Evolutionary conservation across 2,113 vertebrate species (phyloP).

Genomic region (Brachypodius melanocephalos): DNA sequence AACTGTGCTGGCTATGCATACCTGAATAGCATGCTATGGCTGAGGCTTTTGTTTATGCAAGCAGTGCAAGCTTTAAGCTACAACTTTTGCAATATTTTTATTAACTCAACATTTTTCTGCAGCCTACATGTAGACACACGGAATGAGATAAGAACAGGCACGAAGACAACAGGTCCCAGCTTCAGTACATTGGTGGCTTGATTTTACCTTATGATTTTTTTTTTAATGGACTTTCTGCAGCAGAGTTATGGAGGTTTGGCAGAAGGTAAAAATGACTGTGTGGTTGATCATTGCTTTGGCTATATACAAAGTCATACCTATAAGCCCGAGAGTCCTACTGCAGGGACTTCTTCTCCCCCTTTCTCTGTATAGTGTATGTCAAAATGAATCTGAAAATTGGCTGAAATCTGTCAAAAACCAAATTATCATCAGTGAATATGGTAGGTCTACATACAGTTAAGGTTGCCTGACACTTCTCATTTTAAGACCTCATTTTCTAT

Average conservation of each 20-base stretch:
- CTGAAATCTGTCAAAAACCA: constrained; percentile 27
- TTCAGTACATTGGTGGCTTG: not conserved
- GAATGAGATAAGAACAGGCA: not conserved
- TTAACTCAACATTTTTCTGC: not conserved
- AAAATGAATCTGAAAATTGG: constrained; percentile 39
- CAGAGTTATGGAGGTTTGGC: not conserved
- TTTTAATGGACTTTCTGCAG: not conserved
- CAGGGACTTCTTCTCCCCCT: not conserved
- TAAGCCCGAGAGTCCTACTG: not conserved
- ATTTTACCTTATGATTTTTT: not conserved
- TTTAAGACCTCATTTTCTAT: constrained; percentile 43
- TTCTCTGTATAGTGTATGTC: not conserved
- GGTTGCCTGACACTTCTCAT: constrained; percentile 43
- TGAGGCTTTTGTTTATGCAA: not conserved
- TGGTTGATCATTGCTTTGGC: not conserved
- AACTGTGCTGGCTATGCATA: not conserved
- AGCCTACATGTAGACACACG: not conserved
- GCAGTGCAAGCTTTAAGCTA: not conserved
- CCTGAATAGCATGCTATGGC: not conserved
- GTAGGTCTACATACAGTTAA: constrained; percentile 27
- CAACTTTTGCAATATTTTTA: not conserved
- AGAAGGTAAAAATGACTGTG: constrained; percentile 1
- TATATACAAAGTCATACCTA: not conserved
- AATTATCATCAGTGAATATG: not conserved
- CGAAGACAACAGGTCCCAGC: not conserved